Evolutionary conservation across 2,888 invertebrate species (phyloP), one percentile per base, ranked within the genome.

Genomic region (Hirtodrosophila confusa): DNA sequence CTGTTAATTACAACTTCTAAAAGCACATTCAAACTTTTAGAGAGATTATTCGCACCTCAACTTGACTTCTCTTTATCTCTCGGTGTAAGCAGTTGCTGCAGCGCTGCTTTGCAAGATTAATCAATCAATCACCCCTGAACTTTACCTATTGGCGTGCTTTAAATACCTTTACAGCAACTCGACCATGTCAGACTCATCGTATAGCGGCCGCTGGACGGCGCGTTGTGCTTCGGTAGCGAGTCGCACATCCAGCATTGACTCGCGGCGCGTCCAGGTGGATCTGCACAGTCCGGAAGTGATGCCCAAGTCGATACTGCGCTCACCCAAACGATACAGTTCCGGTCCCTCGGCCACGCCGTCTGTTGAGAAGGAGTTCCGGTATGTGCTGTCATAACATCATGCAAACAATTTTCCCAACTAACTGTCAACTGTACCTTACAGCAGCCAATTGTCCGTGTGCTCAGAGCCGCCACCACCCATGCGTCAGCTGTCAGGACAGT

Each of bases 311-410:
- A 89, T 88, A 71, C 70, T 91, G 10, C 89, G 90, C 35, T 90
- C 91, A 4, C 90, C 91, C 12, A 90, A 90, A 53, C 89, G 91
- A 47, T 88, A 89, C 45, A 89, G 88, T 65, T 90, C 90, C 43
- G 90, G 87, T 2, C 89, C 88, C 33, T 91, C 91, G 10, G 89
- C 91, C 17, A 91, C 91, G 50, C 91, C 92, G 23, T 92, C 91
- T 9, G 90, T 92, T 37, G 92, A 92, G 24, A 89, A 89, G 12
- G 92, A 91, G 63, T 91, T 91, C 68, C 89, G 91, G 91, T 91
- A 75, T 73, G 80, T 57, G 31, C 31, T 41, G 10, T 40, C 12
- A 11, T 29, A 40, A 10, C 12, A 12, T 4, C 27, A 47, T 10
- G 31, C 33, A 49, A 63, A 47, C n/a, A n/a, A 24, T 40, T 44